Base-by-base conservation (phyloP, 1,140 invertebrate species). In the Formica selysi region DNA sequence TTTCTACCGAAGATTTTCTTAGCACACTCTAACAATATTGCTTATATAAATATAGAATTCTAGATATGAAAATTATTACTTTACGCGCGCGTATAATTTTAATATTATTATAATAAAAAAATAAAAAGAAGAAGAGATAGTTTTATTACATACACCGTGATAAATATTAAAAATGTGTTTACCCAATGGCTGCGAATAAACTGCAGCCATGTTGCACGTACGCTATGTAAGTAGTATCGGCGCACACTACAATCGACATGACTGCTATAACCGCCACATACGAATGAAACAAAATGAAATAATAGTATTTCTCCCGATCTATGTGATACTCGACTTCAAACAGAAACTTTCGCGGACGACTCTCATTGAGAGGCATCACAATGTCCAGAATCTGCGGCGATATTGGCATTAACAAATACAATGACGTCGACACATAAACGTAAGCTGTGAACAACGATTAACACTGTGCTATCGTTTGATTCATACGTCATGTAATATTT, bases 121-220 rank as follows among this genome's bases (percentile, higher is more conserved):
- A 11, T 29, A 44, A 44, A 10, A 10, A 3, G 32, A 32, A 32
- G 8, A 51, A 11, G 13, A 51, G 11, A 13, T 6, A 3, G 2
- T n/a, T 59, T 22, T 22, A 57, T n/a, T 57, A 8, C 19, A 16
- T 54, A 54, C 8, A n/a, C 6, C 2, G 5, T 44, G 4, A 6
- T 44, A 26, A 61, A 7, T 54, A 73, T 54, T 73, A 54, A 32
- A 73, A 16, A n/a, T 29, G 8, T 11, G 1, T 11, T 76, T 76
- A 76, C 73, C 73, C 73, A 26, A 59, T 19, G n/a, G 36, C 73
- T 38, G 73, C 22, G 22, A 76, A 76, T 59, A 76, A 76, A 61
- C 73, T 61, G 36, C 73, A 76, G 4, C 32, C 54, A 11, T 76
- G 73, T 7, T 59, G 29, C 54, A 76, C 32, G 8, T 59, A 76